These are phyloP conservation scores for Gymnosoma rotundatum DNA, from an alignment of 2,888 invertebrate species.

Conservation along the genomic window DNA sequence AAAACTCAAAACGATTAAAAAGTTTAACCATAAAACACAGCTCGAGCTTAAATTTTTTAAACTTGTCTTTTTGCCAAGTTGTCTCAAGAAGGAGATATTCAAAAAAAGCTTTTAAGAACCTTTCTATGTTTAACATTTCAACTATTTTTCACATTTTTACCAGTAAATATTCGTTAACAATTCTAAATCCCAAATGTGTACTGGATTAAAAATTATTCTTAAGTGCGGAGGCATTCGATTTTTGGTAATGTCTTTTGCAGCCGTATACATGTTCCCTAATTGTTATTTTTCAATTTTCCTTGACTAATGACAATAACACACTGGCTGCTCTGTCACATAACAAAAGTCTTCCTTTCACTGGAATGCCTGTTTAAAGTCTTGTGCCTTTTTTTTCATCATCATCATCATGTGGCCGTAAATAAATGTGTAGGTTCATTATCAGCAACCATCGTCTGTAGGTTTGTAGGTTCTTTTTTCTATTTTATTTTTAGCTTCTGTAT, in stretches of 20 bases:
- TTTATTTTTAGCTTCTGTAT: slow-evolving; percentile 25
- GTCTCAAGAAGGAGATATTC: too few relatives aligned
- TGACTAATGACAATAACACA: slow-evolving; percentile 54
- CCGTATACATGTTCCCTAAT: background rate
- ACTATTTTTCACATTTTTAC: too few relatives aligned
- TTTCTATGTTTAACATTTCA: too few relatives aligned
- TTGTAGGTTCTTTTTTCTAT: slow-evolving; percentile 35
- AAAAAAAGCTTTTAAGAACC: too few relatives aligned
- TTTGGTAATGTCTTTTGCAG: background rate
- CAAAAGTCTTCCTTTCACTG: slow-evolving; percentile 5
- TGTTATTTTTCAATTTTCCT: slow-evolving; percentile 47
- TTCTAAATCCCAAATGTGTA: too few relatives aligned
- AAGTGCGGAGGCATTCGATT: too few relatives aligned
- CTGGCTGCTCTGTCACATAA: slow-evolving; percentile 37
- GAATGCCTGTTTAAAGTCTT: slow-evolving; percentile 33
- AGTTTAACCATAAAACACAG: too few relatives aligned
- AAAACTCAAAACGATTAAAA: too few relatives aligned
- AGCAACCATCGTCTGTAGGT: slow-evolving; percentile 36
- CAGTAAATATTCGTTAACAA: too few relatives aligned
- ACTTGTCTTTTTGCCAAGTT: too few relatives aligned
- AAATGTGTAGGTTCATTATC: slow-evolving; percentile 57
- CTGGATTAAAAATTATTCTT: too few relatives aligned
- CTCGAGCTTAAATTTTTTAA: too few relatives aligned
- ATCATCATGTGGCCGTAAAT: background rate
- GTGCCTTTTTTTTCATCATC: background rate